Evolutionary conservation across 2,888 invertebrate species (phyloP), one percentile per base, ranked within the genome.

Genomic region (Adelognathus sp.): DNA sequence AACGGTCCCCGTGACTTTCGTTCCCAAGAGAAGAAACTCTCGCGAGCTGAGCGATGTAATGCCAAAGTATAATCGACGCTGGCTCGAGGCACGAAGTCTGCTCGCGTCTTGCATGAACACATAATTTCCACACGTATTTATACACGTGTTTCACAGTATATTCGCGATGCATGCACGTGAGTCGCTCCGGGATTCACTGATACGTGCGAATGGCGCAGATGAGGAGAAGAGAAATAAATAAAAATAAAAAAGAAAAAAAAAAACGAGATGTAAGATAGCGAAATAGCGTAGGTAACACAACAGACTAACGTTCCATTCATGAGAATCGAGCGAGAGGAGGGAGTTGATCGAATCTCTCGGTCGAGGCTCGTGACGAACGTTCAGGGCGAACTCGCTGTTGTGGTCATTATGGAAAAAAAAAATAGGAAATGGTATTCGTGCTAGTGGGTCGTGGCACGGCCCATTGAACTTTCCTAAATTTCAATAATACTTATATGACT

Each of bases 371-470:
- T n/a, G 36, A 11, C 21, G 11, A n/a, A n/a, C n/a, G n/a, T n/a
- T n/a, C n/a, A n/a, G n/a, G n/a, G n/a, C n/a, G n/a, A n/a, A n/a
- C n/a, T n/a, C 75, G 63, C 64, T 69, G 33, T 46, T 71, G 36
- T 44, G 79, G 80, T 80, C 24, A n/a, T 24, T 79, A 83, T 81
- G 83, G n/a, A n/a, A n/a, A n/a, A n/a, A n/a, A n/a, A 86, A 86
- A 85, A 86, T 85, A 86, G 86, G 83, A 61, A 77, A 60, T 71
- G 89, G 88, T 87, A 89, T 89, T 86, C 84, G 84, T 89, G 89
- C 86, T 85, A 90, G 88, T 90, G 87, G 89, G 89, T 86, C 88
- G 86, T 80, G 11, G 82, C 82, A 80, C 87, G 87, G 87, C 87
- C 88, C 87, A 86, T 84, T 81, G 81, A 81, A 81, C 72, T 82